Evolutionary conservation across 2,888 invertebrate species (phyloP).

Genomic region (Noctua pronuba): DNA sequence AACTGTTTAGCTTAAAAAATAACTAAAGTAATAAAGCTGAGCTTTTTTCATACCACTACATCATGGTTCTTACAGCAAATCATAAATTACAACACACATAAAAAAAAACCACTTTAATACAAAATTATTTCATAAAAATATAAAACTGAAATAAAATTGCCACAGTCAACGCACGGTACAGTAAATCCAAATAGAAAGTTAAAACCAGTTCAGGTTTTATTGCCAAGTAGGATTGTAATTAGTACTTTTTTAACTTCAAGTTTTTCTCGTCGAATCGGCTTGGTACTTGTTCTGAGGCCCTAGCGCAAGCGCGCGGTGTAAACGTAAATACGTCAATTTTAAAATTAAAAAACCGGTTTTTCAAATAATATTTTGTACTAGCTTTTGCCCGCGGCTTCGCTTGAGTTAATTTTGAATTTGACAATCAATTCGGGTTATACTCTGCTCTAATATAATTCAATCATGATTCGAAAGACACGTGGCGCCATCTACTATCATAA

Average conservation of each 20-base stretch:
- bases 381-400: no score
- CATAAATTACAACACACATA: background rate
- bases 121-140: slow-evolving; percentile 1
- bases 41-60: background rate
- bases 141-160: background rate
- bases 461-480: no score
- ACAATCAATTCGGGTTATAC: no score
- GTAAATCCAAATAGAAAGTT: slow-evolving; percentile 30
- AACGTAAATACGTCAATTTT: background rate
- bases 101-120: background rate
- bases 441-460: no score
- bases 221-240: slow-evolving; percentile 36
- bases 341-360: no score
- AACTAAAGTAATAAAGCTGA: background rate
- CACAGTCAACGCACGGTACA: slow-evolving; percentile 7
- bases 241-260: slow-evolving; percentile 37
- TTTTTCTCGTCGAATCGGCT: slow-evolving; percentile 13
- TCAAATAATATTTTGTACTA: no score
- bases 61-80: background rate
- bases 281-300: background rate
- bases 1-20: background rate
- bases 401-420: no score
- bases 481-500: no score
- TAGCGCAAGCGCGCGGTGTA: background rate
- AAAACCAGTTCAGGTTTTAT: slow-evolving; percentile 32